Evolutionary conservation across 2,888 invertebrate species (phyloP).

Genomic region (Eupithecia dodoneata): DNA sequence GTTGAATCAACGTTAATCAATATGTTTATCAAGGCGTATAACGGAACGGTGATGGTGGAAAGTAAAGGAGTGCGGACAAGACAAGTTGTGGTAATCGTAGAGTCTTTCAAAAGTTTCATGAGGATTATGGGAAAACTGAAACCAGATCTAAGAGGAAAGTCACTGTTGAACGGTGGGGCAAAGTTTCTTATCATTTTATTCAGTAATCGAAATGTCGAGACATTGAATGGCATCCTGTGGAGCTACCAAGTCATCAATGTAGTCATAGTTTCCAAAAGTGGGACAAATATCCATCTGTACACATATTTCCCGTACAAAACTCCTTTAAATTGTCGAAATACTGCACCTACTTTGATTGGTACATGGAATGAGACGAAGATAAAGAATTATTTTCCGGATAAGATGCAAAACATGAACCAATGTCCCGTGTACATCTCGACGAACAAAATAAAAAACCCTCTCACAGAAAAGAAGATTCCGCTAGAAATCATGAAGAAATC

Average conservation of each 20-base stretch:
- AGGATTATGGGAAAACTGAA: slow-evolving; percentile 57
- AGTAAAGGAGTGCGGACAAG: slow-evolving; percentile 54
- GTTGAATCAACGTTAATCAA: slow-evolving; percentile 54
- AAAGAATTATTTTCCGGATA: slow-evolving; percentile 59
- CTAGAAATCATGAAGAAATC: slow-evolving; percentile 64
- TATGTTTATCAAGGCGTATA: slow-evolving; percentile 57
- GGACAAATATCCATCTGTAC: slow-evolving; percentile 53
- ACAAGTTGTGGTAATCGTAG: slow-evolving; percentile 64
- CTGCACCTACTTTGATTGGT: slow-evolving; percentile 56
- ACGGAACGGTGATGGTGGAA: slow-evolving; percentile 63
- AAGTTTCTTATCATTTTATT: slow-evolving; percentile 62
- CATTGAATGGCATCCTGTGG: slow-evolving; percentile 63
- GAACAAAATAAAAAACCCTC: slow-evolving; percentile 62
- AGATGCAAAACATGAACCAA: slow-evolving; percentile 66
- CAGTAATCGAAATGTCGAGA: slow-evolving; percentile 54
- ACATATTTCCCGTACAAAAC: slow-evolving; percentile 67
- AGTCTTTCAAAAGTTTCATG: slow-evolving; percentile 60
- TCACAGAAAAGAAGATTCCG: slow-evolving; percentile 61
- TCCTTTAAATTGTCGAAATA: slow-evolving; percentile 62
- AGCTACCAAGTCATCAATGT: slow-evolving; percentile 61
- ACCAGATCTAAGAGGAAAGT: slow-evolving; percentile 64
- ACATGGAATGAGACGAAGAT: slow-evolving; percentile 50
- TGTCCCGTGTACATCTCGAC: slow-evolving; percentile 72
- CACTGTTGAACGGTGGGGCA: slow-evolving; percentile 59
- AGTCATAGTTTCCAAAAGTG: slow-evolving; percentile 53